Evolutionary conservation across 2,797 vertebrate genomes (phyloP).

Genomic region (Hylomyscus alleni): DNA sequence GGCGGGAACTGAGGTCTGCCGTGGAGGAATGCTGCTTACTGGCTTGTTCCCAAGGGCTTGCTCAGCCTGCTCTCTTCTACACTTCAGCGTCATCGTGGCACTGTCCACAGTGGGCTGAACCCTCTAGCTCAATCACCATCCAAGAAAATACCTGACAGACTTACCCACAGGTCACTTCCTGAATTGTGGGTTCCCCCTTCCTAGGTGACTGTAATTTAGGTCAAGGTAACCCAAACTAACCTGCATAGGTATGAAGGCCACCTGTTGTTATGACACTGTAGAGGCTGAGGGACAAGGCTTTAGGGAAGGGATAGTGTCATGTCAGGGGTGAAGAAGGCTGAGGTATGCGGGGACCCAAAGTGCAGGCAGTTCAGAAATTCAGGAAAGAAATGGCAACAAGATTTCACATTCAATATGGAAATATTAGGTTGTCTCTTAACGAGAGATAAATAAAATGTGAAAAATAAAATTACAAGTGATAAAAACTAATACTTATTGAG

Average conservation of each 20-base stretch:
- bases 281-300: neutral
- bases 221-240: neutral
- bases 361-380: neutral
- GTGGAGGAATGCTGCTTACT: neutral
- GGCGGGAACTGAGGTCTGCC: neutral
- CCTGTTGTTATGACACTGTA: rapidly evolving
- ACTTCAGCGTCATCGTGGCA: no score
- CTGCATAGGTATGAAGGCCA: neutral
- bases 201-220: neutral
- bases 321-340: neutral
- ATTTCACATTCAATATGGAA: neutral
- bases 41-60: neutral
- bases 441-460: neutral
- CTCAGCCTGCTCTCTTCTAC: neutral
- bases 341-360: neutral
- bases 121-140: no score
- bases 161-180: neutral
- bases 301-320: neutral
- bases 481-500: neutral
- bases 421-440: neutral
- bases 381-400: neutral
- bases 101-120: neutral
- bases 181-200: no score
- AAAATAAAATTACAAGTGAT: constrained; percentile 34
- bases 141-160: neutral